These are phyloP conservation scores for Chinchilla lanigera DNA, from an alignment of 2,113 vertebrate species.

Conservation along the genomic window DNA sequence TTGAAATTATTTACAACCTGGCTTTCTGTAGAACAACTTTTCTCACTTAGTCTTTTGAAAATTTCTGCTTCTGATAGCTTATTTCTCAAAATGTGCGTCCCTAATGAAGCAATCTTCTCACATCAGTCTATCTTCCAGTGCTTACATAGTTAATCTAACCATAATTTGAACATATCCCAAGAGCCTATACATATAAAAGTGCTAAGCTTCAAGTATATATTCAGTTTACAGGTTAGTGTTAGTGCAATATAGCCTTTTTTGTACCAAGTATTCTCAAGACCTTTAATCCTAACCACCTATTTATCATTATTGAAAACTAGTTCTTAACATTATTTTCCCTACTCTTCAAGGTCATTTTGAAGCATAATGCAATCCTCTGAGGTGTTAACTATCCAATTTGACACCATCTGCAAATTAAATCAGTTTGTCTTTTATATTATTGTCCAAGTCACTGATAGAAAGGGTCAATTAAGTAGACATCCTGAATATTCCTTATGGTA, in stretches of 20 bases:
- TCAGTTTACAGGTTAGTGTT: not conserved
- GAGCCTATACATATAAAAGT: conserved; percentile 24
- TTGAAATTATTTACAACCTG: not conserved
- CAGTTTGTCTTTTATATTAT: conserved; percentile 68
- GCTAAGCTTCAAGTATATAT: not conserved
- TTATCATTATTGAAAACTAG: conserved; percentile 32
- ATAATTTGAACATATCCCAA: not conserved
- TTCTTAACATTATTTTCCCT: not conserved
- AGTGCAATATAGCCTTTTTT: not conserved
- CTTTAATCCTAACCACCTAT: not conserved
- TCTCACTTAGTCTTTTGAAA: conserved; percentile 26
- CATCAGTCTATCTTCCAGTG: not conserved
- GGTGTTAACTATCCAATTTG: conserved; percentile 46
- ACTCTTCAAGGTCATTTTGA: conserved; percentile 65
- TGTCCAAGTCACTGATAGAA: conserved; percentile 43
- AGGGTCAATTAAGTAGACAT: not conserved
- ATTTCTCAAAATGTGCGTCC: not conserved
- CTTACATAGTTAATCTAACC: not conserved
- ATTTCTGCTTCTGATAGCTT: conserved; percentile 12
- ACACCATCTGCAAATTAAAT: conserved; percentile 67
- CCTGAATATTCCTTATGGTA: not conserved
- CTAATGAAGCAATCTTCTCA: not conserved
- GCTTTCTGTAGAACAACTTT: not conserved
- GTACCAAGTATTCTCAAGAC: not conserved
- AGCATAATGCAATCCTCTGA: conserved; percentile 57